Percentiles rank a stretch among this genome's conserved stretches.
Conservation (phyloP, 1,140 invertebrate genomes). For the Anthonomus grandis region DNA sequence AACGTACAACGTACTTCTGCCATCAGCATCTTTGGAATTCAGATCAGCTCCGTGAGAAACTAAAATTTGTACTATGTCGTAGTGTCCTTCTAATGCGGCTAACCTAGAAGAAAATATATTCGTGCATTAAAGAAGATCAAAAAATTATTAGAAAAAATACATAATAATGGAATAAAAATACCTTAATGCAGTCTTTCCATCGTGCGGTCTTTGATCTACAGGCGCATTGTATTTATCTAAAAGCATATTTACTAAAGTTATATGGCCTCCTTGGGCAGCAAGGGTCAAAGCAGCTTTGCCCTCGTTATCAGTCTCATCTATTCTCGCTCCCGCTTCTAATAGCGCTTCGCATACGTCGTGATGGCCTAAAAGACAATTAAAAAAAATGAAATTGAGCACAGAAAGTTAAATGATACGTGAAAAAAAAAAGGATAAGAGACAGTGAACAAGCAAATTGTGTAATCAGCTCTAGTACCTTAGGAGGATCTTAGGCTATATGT, state of each 20-base stretch:
- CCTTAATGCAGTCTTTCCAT: conserved; percentile 91
- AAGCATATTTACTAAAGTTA: conserved; percentile 64
- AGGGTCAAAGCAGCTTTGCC: conserved; percentile 88
- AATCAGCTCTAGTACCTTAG: too few species aligned
- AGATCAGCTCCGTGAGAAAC: conserved; percentile 78
- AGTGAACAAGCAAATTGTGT: too few species aligned
- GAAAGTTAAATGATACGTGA: too few species aligned
- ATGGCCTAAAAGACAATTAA: conserved; percentile 69
- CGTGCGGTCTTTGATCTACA: conserved; percentile 86
- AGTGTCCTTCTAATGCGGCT: conserved; percentile 82
- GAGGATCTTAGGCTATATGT: too few species aligned
- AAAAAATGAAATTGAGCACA: too few species aligned
- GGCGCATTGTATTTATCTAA: conserved; percentile 72
- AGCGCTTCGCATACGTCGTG: conserved; percentile 81
- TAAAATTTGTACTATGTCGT: conserved; percentile 74
- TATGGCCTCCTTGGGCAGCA: conserved; percentile 86
- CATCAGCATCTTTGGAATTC: conserved; percentile 88
- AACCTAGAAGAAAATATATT: conserved; percentile 53
- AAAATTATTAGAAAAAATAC: background rate
- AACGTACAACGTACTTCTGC: conserved; percentile 87
- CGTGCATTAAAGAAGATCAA: background rate
- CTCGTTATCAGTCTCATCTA: conserved; percentile 91
- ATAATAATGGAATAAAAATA: conserved; percentile 41
- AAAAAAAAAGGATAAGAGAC: too few species aligned
- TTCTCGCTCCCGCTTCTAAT: conserved; percentile 86